Conservation (phyloP, 2,888 invertebrate genomes). For the Tinea pellionella region DNA sequence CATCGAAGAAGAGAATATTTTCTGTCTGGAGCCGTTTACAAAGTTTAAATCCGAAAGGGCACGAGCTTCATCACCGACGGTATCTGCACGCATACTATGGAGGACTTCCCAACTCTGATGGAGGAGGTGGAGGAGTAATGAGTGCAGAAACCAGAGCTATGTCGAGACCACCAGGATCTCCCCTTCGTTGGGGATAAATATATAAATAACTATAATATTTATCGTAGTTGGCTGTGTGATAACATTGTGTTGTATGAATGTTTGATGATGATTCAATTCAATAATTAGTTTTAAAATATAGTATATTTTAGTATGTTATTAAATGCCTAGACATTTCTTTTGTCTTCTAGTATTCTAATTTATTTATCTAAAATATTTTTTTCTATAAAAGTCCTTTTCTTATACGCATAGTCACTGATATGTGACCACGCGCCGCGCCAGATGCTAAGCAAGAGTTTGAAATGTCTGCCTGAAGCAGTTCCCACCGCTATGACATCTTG, state of each 20-base stretch:
- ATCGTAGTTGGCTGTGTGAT: background rate
- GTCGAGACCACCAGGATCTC: slow-evolving; percentile 58
- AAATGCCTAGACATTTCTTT: slow-evolving; percentile 15
- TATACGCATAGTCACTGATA: too few species aligned
- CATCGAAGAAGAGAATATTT: slow-evolving; percentile 50
- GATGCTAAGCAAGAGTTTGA: too few species aligned
- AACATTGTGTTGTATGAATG: background rate
- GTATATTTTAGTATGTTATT: slow-evolving; percentile 25
- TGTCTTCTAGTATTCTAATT: background rate
- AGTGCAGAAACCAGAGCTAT: slow-evolving; percentile 53
- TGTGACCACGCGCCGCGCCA: too few species aligned
- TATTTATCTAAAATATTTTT: too few species aligned
- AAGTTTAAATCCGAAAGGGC: slow-evolving; percentile 50
- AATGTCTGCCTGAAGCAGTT: too few species aligned
- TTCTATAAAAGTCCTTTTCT: too few species aligned
- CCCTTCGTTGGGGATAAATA: slow-evolving; percentile 54
- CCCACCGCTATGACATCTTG: too few species aligned
- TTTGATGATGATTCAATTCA: slow-evolving; percentile 18
- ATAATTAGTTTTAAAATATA: slow-evolving; percentile 18
- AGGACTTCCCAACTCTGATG: slow-evolving; percentile 37
- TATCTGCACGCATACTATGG: slow-evolving; percentile 53
- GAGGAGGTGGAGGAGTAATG: slow-evolving; percentile 30
- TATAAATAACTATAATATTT: slow-evolving; percentile 10
- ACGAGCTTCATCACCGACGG: slow-evolving; percentile 51
- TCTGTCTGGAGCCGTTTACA: slow-evolving; percentile 59